A percentile compares a stretch with the other conserved stretches of the same genome.
These are phyloP conservation scores for Sterrhoptilus dennistouni DNA, from an alignment of 2,113 vertebrate species.

Conservation along the genomic window DNA sequence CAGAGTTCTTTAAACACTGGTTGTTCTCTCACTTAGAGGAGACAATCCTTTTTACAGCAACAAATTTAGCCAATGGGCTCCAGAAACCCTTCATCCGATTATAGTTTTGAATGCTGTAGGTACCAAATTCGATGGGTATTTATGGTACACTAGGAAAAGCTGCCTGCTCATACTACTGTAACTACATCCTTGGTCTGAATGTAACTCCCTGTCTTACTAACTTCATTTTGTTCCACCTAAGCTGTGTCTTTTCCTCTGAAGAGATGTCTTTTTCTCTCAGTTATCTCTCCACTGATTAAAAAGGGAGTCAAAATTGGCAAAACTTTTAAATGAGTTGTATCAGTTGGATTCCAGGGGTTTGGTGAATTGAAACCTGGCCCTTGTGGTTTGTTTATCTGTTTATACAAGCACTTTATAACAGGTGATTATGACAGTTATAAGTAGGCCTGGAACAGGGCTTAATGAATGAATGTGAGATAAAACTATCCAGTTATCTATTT, in stretches of 20 bases:
- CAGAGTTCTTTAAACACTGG: background rate
- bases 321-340: background rate
- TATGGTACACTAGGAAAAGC: background rate
- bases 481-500: background rate
- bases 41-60: background rate
- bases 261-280: background rate
- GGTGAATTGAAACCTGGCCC: background rate
- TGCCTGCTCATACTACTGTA: background rate
- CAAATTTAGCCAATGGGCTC: background rate
- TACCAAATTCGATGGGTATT: rapidly evolving
- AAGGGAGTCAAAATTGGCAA: background rate
- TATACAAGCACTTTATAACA: background rate
- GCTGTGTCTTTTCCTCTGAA: background rate
- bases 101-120: background rate
- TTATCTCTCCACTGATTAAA: background rate
- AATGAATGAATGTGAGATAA: background rate
- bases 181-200: background rate
- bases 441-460: background rate
- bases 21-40: background rate
- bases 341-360: background rate
- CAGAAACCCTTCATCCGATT: background rate
- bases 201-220: background rate
- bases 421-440: background rate
- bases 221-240: background rate
- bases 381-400: background rate